phyloP scores from a whole-genome alignment of 1,140 invertebrate genomes.

The Aethina tumida region DNA sequence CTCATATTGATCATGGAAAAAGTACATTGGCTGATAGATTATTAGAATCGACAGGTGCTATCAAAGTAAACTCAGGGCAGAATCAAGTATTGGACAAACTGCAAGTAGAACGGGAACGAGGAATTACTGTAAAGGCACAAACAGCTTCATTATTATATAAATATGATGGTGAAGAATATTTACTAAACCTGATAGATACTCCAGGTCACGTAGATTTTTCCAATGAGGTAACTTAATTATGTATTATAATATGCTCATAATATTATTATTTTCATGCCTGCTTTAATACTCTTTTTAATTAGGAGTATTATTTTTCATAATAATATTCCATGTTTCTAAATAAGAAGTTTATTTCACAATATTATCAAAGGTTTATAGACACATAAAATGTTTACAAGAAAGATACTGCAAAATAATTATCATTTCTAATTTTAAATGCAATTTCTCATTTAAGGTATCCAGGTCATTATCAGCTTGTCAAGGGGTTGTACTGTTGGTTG shows the following conservation, averaged over 20 bases:
- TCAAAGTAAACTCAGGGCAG: constrained; percentile 55
- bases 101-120: constrained; percentile 86
- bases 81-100: constrained; percentile 81
- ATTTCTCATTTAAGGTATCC: constrained; percentile 42
- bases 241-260: too few relatives aligned
- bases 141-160: constrained; percentile 82
- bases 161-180: constrained; percentile 55
- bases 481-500: constrained; percentile 89
- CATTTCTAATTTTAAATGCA: too few relatives aligned
- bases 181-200: constrained; percentile 97
- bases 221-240: constrained; percentile 67
- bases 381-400: too few relatives aligned
- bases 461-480: constrained; percentile 85
- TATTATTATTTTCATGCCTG: too few relatives aligned
- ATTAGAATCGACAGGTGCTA: constrained; percentile 80
- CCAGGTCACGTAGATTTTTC: constrained; percentile 98
- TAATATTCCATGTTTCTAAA: too few relatives aligned
- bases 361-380: too few relatives aligned
- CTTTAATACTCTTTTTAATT: too few relatives aligned
- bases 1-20: constrained; percentile 97
- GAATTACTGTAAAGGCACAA: constrained; percentile 98
- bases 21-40: constrained; percentile 90
- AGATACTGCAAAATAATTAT: too few relatives aligned
- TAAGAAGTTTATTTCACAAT: too few relatives aligned
- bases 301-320: too few relatives aligned